These are phyloP conservation scores for Seriola quinqueradiata DNA, from an alignment of 2,113 vertebrate species.

Conservation along the genomic window DNA sequence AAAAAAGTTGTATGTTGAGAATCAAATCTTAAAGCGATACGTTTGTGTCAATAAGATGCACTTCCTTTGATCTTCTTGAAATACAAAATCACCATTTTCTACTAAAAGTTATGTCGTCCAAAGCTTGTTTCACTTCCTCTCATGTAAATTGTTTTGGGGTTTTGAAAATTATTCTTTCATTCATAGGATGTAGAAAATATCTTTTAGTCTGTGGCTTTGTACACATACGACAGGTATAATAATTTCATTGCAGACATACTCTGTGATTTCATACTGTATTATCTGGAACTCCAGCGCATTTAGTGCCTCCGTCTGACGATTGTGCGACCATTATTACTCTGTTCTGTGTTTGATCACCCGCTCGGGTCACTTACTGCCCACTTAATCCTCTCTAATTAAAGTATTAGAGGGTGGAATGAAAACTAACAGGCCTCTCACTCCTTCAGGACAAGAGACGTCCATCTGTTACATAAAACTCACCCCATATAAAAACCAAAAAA, in stretches of 20 bases:
- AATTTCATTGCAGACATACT: not conserved
- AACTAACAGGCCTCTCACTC: slow-evolving; percentile 67
- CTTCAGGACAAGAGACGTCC: slow-evolving; percentile 57
- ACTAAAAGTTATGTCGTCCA: not conserved
- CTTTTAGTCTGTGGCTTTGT: not conserved
- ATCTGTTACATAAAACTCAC: slow-evolving; percentile 72
- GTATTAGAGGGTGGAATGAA: slow-evolving; percentile 62
- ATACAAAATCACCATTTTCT: no score
- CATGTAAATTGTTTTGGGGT: not conserved
- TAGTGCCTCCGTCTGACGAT: slow-evolving; percentile 16
- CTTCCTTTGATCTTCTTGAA: not conserved
- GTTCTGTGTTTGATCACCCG: slow-evolving; percentile 64
- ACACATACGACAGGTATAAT: not conserved
- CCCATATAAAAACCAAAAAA: slow-evolving; percentile 52
- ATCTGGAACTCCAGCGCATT: slow-evolving; percentile 7
- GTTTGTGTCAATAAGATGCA: no score
- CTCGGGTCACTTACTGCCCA: slow-evolving; percentile 58
- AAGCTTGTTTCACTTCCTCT: not conserved
- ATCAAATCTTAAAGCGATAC: not conserved
- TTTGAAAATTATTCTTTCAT: not conserved
- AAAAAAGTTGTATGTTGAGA: not conserved
- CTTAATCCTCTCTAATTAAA: slow-evolving; percentile 70
- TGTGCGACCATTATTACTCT: slow-evolving; percentile 31
- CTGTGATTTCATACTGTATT: not conserved
- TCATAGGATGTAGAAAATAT: not conserved